phyloP scores from a whole-genome alignment of 2,113 vertebrate species.

The Bos indicus region DNA sequence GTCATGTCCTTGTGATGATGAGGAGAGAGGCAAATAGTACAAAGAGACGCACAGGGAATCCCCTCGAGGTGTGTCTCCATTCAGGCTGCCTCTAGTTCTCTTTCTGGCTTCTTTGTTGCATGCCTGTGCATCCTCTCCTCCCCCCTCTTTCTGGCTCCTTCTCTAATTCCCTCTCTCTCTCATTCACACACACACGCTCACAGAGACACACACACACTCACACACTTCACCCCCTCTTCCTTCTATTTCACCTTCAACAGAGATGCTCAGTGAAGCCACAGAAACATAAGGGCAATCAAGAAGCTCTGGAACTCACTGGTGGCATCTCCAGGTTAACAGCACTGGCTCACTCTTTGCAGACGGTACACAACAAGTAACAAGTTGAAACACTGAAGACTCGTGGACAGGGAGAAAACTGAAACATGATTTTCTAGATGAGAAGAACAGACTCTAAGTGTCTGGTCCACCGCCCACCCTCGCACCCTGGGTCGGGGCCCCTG shows the following conservation, averaged over 20 bases:
- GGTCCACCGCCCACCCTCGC: neutral
- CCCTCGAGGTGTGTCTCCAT: fast-evolving
- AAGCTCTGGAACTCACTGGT: no score
- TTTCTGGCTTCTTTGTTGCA: neutral
- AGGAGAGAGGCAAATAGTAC: neutral
- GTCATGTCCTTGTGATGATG: neutral
- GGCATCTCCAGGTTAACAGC: neutral
- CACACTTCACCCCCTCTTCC: neutral
- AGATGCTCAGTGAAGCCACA: neutral
- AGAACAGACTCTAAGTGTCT: neutral
- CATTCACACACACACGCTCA: neutral
- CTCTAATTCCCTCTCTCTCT: neutral
- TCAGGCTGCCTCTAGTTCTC: fast-evolving
- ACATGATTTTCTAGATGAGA: neutral
- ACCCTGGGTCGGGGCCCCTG: neutral
- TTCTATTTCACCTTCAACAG: neutral
- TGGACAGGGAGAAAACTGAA: neutral
- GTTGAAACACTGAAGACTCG: neutral
- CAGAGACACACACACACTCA: neutral
- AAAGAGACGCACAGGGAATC: neutral
- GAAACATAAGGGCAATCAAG: neutral
- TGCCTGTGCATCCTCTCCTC: fast-evolving
- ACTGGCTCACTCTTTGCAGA: neutral
- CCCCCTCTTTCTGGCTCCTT: neutral
- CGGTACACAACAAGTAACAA: neutral